phyloP scores from a whole-genome alignment of 2,888 invertebrate genomes.

The Strigamia maritima region DNA sequence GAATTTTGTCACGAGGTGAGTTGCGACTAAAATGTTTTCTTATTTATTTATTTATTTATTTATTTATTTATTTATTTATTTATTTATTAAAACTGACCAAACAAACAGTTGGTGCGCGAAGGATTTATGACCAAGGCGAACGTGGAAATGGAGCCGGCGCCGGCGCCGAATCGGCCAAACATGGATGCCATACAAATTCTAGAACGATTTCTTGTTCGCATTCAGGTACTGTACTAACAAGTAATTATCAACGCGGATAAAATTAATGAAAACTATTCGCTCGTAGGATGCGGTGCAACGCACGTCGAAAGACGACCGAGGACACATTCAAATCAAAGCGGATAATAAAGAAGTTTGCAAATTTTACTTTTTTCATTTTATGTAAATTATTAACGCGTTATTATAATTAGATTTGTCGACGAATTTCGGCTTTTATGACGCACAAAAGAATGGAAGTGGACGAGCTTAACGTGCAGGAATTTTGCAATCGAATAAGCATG shows the following conservation, averaged over 20 bases:
- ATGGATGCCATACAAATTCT: background rate
- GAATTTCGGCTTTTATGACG: constrained; percentile 49
- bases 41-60: no score
- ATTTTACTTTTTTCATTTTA: no score
- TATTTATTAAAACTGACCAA: background rate
- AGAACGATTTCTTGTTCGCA: background rate
- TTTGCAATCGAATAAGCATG: constrained; percentile 46
- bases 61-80: no score
- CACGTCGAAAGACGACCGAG: background rate
- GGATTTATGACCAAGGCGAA: background rate
- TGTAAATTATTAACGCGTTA: no score
- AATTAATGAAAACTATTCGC: background rate
- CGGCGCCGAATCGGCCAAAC: background rate
- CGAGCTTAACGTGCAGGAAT: constrained; percentile 50
- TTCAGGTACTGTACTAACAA: no score
- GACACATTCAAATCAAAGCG: constrained; percentile 29
- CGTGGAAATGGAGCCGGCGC: background rate
- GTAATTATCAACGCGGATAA: no score
- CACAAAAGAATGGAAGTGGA: constrained; percentile 49
- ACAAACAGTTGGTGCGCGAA: background rate
- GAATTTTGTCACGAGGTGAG: background rate
- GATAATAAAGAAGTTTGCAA: constrained; percentile 34
- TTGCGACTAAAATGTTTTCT: background rate
- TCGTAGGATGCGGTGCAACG: background rate
- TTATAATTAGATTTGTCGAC: constrained; percentile 47